Percentiles rank a stretch among this genome's conserved stretches.
These are phyloP conservation scores for Centruroides vittatus DNA, from an alignment of 1,140 invertebrate species.

Conservation along the genomic window DNA sequence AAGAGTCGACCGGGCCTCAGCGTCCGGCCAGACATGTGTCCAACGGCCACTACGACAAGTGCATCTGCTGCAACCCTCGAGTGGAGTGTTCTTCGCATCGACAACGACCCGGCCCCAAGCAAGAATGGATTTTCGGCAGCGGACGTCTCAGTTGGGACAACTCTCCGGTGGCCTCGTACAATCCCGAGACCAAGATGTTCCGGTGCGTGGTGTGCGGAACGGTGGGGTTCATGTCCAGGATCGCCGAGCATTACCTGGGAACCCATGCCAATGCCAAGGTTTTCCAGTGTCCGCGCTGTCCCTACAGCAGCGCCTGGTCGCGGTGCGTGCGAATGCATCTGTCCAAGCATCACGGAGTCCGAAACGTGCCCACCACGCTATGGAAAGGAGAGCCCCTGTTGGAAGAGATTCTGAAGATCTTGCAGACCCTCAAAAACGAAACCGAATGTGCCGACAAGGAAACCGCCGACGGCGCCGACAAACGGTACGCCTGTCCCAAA, in stretches of 20 bases:
- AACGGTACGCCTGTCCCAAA: slow-evolving; percentile 66
- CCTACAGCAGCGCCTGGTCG: slow-evolving; percentile 57
- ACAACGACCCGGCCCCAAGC: background rate
- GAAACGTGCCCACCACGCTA: slow-evolving; percentile 28
- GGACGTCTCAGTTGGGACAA: slow-evolving; percentile 15
- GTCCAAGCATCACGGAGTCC: slow-evolving; percentile 43
- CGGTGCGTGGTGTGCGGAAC: slow-evolving; percentile 61
- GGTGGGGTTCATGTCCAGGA: slow-evolving; percentile 55
- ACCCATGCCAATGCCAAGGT: slow-evolving; percentile 57
- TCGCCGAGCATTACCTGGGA: slow-evolving; percentile 70
- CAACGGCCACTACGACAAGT: background rate
- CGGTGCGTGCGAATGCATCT: slow-evolving; percentile 56
- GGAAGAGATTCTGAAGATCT: slow-evolving; percentile 52
- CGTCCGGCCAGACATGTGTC: background rate
- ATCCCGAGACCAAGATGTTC: slow-evolving; percentile 52
- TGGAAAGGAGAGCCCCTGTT: slow-evolving; percentile 50
- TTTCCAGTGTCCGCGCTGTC: slow-evolving; percentile 54
- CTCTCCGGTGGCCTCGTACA: slow-evolving; percentile 34
- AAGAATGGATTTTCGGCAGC: slow-evolving; percentile 10
- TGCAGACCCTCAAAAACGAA: slow-evolving; percentile 48
- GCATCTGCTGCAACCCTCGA: no score
- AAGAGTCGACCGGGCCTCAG: background rate
- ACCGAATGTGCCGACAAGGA: slow-evolving; percentile 23
- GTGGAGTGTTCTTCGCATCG: background rate
- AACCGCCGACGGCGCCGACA: slow-evolving; percentile 28